Evolutionary conservation across 2,888 invertebrate species (phyloP), one percentile per base, ranked within the genome.

Genomic region (Thelaira solivaga): DNA sequence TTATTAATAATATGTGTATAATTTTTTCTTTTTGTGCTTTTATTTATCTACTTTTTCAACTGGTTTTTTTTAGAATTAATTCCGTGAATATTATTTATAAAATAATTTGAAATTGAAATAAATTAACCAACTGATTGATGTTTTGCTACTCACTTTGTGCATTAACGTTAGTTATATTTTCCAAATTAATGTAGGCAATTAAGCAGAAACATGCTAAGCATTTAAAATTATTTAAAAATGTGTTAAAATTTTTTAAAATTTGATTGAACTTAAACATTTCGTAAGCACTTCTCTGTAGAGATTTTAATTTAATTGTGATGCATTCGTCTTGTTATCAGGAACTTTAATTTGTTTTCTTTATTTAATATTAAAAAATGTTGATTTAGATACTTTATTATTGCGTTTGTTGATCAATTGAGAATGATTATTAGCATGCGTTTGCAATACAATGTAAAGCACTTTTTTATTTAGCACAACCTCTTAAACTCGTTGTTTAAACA

Each of bases 131-230:
- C 11, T 11, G 36, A 4, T n/a, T 4, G 16, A 59, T 45, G 3
- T 4, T n/a, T n/a, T 31, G 43, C 8, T 64, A 73, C 77, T 77
- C 59, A 77, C 77, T 64, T 65, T 78, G 77, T 39, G 74, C 77
- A 59, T 69, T 51, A 22, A 69, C 72, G 31, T 13, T 43, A 41
- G 29, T 4, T 36, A 62, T 55, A 26, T 36, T 67, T 11, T 43
- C 61, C 4, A 61, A 51, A 59, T 36, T 64, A 31, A 64, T 45
- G 51, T 43, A 45, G n/a, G 11, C 16, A 20, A 51, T 57, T 43
- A 67, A 34, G 4, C 11, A 29, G 5, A 59, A 34, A 36, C 45
- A 51, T 22, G 43, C 11, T 29, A 67, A 8, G 16, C 18, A 59
- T 67, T 53, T 67, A 10, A 59, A 34, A 18, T 59, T 43, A 8